phyloP scores from a whole-genome alignment of 2,797 vertebrate genomes.

The Trichosurus vulpecula region DNA sequence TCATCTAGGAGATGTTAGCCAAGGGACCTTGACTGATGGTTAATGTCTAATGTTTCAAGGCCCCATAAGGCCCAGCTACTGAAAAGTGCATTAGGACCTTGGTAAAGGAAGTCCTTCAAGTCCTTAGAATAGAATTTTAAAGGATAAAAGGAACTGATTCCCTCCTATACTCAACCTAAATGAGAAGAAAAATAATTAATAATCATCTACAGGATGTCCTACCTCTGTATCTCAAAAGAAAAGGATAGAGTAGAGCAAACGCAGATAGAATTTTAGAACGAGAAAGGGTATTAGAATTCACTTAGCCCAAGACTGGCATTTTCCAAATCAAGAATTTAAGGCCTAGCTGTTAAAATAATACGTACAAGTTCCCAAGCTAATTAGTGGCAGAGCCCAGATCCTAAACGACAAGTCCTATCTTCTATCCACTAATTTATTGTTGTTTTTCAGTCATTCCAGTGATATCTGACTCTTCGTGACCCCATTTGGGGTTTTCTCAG shows the following conservation, averaged over 20 bases:
- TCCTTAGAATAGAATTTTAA: conserved; percentile 44
- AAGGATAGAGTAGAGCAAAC: not conserved
- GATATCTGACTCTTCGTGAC: not conserved
- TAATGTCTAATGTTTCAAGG: conserved; percentile 76
- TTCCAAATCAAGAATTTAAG: not conserved
- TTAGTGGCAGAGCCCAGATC: not conserved
- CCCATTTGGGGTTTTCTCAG: not conserved
- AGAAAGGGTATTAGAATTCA: not conserved
- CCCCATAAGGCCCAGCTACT: conserved; percentile 74
- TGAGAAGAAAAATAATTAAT: conserved; percentile 48
- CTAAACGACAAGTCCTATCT: not conserved
- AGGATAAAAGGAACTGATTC: conserved; percentile 54
- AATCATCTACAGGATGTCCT: conserved; percentile 27
- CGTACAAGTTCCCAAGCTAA: not conserved
- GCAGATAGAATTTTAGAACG: not conserved
- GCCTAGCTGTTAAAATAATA: not conserved
- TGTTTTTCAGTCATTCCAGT: not conserved
- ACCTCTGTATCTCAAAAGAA: not conserved
- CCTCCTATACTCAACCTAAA: conserved; percentile 45
- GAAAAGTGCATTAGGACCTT: conserved; percentile 71
- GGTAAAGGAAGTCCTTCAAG: conserved; percentile 57
- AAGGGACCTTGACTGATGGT: conserved; percentile 78
- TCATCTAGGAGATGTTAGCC: conserved; percentile 69
- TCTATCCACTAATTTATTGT: not conserved
- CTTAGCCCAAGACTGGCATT: not conserved